These are phyloP conservation scores for Drosophila pseudotakahashii DNA, from an alignment of 2,888 invertebrate genomes.

Conservation along the genomic window DNA sequence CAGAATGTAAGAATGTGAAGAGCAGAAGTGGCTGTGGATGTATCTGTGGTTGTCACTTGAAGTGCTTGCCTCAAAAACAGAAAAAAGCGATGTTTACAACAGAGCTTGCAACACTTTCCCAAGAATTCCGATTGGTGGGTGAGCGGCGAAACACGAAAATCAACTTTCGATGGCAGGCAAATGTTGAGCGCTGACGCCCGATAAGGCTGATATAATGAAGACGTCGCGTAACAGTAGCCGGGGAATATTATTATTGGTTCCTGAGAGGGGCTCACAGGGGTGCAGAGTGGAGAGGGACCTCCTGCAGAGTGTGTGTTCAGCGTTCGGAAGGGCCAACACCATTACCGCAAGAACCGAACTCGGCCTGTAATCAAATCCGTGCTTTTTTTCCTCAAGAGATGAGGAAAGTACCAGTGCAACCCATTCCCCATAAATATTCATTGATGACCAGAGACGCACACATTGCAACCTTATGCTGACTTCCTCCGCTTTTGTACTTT, in stretches of 20 bases:
- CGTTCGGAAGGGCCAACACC: conserved; percentile 37
- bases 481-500: conserved; percentile 41
- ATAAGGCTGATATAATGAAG: conserved; percentile 56
- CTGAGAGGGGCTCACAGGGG: conserved; percentile 6
- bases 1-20: conserved; percentile 51
- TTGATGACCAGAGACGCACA: conserved; percentile 63
- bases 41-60: conserved; percentile 69
- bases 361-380: conserved; percentile 65
- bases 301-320: conserved; percentile 2
- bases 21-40: conserved; percentile 30
- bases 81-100: conserved; percentile 28
- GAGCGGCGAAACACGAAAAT: conserved; percentile 59
- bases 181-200: conserved; percentile 47
- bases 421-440: conserved; percentile 35
- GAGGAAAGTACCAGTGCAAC: conserved; percentile 20
- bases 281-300: conserved; percentile 47
- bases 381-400: not conserved
- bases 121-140: conserved; percentile 53
- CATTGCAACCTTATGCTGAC: conserved; percentile 65
- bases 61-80: conserved; percentile 58
- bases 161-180: conserved; percentile 63
- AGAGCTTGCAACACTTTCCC: conserved; percentile 72
- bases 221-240: conserved; percentile 69
- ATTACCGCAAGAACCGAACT: conserved; percentile 61
- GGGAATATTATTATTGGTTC: conserved; percentile 58